These are phyloP conservation scores for Cynaeus angustus DNA, from an alignment of 2,888 invertebrate species.

Conservation along the genomic window DNA sequence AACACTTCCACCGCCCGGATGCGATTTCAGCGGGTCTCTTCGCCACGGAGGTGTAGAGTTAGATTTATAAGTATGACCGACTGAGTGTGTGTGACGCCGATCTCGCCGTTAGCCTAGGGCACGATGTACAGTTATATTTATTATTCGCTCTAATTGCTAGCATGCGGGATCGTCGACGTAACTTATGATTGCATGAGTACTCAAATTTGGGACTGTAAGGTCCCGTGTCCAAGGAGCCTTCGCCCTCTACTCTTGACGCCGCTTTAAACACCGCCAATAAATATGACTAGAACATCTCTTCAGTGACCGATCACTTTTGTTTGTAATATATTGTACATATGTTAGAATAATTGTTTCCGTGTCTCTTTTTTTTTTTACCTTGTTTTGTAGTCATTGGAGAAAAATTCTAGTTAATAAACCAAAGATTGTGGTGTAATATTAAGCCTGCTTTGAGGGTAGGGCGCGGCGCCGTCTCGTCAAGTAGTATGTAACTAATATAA, in stretches of 20 bases:
- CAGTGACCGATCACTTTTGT: slow-evolving; percentile 57
- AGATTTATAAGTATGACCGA: slow-evolving; percentile 56
- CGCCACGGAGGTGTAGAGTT: slow-evolving; percentile 83
- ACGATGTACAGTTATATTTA: slow-evolving; percentile 69
- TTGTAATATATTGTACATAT: slow-evolving; percentile 64
- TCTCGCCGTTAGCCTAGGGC: slow-evolving; percentile 55
- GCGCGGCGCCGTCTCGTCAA: slow-evolving; percentile 61
- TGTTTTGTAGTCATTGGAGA: slow-evolving; percentile 59
- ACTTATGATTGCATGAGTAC: slow-evolving; percentile 64
- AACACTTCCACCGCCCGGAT: slow-evolving; percentile 82
- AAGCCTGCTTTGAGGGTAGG: slow-evolving; percentile 61
- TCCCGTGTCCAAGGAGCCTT: slow-evolving; percentile 61
- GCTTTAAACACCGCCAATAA: slow-evolving; percentile 60
- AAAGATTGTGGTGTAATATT: slow-evolving; percentile 67
- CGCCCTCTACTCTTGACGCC: slow-evolving; percentile 58
- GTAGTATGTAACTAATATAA: slow-evolving; percentile 64
- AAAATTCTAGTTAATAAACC: slow-evolving; percentile 66
- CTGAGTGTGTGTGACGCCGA: slow-evolving; percentile 58
- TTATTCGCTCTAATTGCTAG: slow-evolving; percentile 59
- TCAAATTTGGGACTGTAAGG: slow-evolving; percentile 55
- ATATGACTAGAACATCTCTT: slow-evolving; percentile 58
- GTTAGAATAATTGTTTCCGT: slow-evolving; percentile 53
- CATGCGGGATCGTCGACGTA: slow-evolving; percentile 60
- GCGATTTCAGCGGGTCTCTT: slow-evolving; percentile 74
- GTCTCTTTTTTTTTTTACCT: slow-evolving; percentile 51